A percentile compares a stretch with the other conserved stretches of the same genome.
phyloP scores from a whole-genome alignment of 1,140 invertebrate genomes.

The Leptonema lineaticorne region DNA sequence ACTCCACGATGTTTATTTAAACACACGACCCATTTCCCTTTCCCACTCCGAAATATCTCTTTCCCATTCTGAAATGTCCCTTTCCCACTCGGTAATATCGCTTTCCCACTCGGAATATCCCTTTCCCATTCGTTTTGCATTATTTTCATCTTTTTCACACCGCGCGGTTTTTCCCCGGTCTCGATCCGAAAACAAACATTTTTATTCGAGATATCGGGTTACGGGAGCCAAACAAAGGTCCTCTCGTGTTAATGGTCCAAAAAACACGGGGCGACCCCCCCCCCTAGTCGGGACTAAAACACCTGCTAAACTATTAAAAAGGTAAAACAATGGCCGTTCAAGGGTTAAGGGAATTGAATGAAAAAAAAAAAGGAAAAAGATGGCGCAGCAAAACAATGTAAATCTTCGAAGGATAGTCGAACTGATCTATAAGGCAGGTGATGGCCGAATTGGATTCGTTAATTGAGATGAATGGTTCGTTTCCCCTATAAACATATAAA shows the following conservation, averaged over 20 bases:
- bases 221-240: not conserved
- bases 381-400: not conserved
- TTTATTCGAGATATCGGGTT: conserved; percentile 1
- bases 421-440: too few relatives aligned
- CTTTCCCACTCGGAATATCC: too few relatives aligned
- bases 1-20: too few relatives aligned
- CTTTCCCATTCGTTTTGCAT: not conserved
- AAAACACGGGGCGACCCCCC: not conserved
- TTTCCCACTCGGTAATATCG: too few relatives aligned
- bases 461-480: too few relatives aligned
- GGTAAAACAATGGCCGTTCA: not conserved
- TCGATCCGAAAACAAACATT: not conserved
- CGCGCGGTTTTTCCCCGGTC: not conserved
- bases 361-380: not conserved
- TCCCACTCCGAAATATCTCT: too few relatives aligned
- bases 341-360: not conserved
- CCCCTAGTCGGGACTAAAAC: too few relatives aligned
- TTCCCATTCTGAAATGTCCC: too few relatives aligned
- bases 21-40: not conserved
- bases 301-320: conserved; percentile 7
- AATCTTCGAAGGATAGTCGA: too few relatives aligned
- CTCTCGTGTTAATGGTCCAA: not conserved
- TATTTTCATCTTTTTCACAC: not conserved
- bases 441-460: too few relatives aligned
- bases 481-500: too few relatives aligned